Evolutionary conservation across 2,797 vertebrate species (phyloP), one percentile per base, ranked within the genome.

Genomic region (Oreonectes daqikongensis): DNA sequence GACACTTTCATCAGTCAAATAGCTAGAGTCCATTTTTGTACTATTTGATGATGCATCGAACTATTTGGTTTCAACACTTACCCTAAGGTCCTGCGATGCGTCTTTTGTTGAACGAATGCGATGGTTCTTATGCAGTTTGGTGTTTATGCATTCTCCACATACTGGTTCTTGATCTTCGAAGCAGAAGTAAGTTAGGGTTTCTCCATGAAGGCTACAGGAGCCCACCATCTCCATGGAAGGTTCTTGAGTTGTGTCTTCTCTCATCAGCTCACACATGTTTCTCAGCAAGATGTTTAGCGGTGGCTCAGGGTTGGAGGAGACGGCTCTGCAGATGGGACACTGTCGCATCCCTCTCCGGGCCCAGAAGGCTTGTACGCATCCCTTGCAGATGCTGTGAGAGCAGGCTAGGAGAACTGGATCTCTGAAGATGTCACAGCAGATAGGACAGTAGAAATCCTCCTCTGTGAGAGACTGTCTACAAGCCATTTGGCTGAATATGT

Each of bases 381-480:
- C 10, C n/a, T 81, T 81, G 69, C 84, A 85, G 74, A 84, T 52
- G 38, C 79, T 85, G 79, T 85, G 84, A n/a, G 82, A 84, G 72
- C 84, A 85, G 55, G 83, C 48, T 14, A 85, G 81, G 53, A 85
- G 72, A 48, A 85, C 48, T 10, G 84, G 84, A 22, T 83, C 69
- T 9, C 17, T 81, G 74, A 82, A 85, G 64, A 85, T 69, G 15
- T 85, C 81, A 57, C 52, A 76, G 64, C 84, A 85, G 57, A 84
- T 75, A 4, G 84, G 84, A 57, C 84, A 85, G 67, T 55, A 81
- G 59, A 85, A 78, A 69, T 84, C 82, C 28, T 85, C 82, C 42
- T 84, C 84, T 11, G 74, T 78, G 22, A 84, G 44, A 15, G 81
- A 80, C 2, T 55, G 68, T 60, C 74, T 64, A 20, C 61, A 30